Percentiles rank a stretch among this genome's conserved stretches.
Conservation (phyloP, 2,888 invertebrate genomes). For the Anoplius nigerrimus region DNA sequence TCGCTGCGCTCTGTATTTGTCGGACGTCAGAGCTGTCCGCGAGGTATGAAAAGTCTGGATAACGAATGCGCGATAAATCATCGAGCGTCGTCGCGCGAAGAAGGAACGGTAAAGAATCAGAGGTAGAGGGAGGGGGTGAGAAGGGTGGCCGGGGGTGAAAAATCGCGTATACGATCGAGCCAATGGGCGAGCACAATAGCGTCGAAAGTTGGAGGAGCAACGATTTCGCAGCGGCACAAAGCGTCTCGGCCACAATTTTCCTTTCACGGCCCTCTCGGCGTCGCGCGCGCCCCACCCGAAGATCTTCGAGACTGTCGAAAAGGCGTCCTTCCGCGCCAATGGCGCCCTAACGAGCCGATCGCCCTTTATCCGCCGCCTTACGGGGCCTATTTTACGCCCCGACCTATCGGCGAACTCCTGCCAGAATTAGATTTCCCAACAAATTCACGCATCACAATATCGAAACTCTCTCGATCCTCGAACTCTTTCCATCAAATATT, state of each 20-base stretch:
- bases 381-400: conserved; percentile 8
- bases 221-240: conserved; percentile 46
- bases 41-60: too few relatives aligned
- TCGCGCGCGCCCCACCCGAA: too few relatives aligned
- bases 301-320: conserved; percentile 33
- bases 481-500: too few relatives aligned
- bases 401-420: neutral
- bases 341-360: conserved; percentile 44
- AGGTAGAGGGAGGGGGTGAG: conserved; percentile 9
- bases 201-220: conserved; percentile 43
- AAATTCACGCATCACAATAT: too few relatives aligned
- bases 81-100: too few relatives aligned
- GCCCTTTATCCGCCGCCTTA: conserved; percentile 28
- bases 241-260: conserved; percentile 45
- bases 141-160: conserved; percentile 35
- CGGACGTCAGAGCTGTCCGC: too few relatives aligned
- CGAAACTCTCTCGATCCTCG: too few relatives aligned
- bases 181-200: conserved; percentile 48
- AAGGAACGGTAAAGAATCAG: neutral
- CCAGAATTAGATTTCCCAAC: too few relatives aligned
- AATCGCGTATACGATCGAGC: conserved; percentile 43
- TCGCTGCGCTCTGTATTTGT: too few relatives aligned
- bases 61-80: too few relatives aligned
- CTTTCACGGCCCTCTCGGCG: conserved; percentile 37
- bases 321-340: conserved; percentile 37